A percentile compares a stretch with the other conserved stretches of the same genome.
These are phyloP conservation scores for Neuroterus valhalla DNA, from an alignment of 1,140 invertebrate species.

Conservation along the genomic window DNA sequence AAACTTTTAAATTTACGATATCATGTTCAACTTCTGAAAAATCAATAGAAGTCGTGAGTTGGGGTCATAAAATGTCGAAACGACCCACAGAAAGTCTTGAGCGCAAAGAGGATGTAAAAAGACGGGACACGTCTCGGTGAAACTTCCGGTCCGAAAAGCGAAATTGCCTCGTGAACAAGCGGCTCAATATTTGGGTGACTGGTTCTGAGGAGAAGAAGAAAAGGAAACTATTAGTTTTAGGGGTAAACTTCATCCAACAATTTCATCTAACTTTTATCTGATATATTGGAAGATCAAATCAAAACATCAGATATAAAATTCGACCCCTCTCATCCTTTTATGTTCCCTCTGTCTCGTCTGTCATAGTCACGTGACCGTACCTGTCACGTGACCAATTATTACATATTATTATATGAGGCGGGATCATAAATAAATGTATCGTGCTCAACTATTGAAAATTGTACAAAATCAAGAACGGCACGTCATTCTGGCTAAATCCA, in stretches of 20 bases:
- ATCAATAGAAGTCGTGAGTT: slow-evolving; percentile 1
- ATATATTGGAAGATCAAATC: not conserved
- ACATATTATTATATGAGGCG: too few species aligned
- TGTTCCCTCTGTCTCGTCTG: too few species aligned
- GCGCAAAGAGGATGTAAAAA: too few species aligned
- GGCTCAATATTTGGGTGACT: slow-evolving; percentile 1
- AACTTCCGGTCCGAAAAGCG: slow-evolving; percentile 4
- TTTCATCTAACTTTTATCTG: not conserved
- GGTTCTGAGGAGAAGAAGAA: not conserved
- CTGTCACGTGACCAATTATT: too few species aligned
- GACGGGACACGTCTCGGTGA: not conserved
- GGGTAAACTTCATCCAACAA: not conserved
- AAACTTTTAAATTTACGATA: not conserved
- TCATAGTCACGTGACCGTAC: too few species aligned
- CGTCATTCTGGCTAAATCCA: too few species aligned
- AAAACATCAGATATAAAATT: too few species aligned
- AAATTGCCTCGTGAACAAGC: not conserved
- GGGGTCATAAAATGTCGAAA: not conserved
- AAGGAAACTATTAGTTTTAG: not conserved
- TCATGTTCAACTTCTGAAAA: not conserved
- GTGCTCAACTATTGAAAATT: too few species aligned
- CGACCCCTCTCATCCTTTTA: too few species aligned
- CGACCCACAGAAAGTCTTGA: not conserved
- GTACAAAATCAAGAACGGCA: too few species aligned
- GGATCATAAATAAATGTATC: too few species aligned